phyloP scores from a whole-genome alignment of 2,888 invertebrate genomes.

The Euclidia mi region DNA sequence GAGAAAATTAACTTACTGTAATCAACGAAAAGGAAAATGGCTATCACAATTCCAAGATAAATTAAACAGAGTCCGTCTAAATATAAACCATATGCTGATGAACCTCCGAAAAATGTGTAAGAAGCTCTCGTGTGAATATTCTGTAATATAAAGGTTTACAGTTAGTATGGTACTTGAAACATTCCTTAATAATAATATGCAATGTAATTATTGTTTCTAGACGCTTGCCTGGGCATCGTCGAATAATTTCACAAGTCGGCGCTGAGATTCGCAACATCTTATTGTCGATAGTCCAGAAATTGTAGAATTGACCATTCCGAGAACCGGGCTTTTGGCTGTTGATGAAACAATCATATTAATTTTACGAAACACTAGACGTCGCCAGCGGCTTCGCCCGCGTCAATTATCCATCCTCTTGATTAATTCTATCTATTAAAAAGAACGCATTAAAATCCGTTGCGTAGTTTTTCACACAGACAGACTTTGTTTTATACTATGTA shows the following conservation, averaged over 20 bases:
- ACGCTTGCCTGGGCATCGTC: constrained; percentile 89
- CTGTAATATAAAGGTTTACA: constrained; percentile 69
- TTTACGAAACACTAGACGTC: too few relatives aligned
- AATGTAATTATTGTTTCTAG: too few relatives aligned
- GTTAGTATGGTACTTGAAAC: background rate
- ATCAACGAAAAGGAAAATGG: constrained; percentile 90
- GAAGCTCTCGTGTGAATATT: constrained; percentile 93
- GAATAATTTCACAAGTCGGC: constrained; percentile 90
- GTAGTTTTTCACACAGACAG: too few relatives aligned
- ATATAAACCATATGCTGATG: constrained; percentile 93
- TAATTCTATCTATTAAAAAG: too few relatives aligned
- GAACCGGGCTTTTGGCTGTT: constrained; percentile 94
- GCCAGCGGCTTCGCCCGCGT: too few relatives aligned
- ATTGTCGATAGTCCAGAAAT: constrained; percentile 94
- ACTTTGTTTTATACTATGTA: too few relatives aligned
- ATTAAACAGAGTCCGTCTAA: constrained; percentile 92
- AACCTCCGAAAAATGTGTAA: constrained; percentile 91
- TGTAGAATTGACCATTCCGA: constrained; percentile 94
- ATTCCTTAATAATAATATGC: constrained; percentile 1
- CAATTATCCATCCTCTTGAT: too few relatives aligned
- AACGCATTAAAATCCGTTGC: too few relatives aligned
- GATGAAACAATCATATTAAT: too few relatives aligned
- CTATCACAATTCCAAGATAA: constrained; percentile 92
- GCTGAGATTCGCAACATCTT: constrained; percentile 92
- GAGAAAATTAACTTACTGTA: constrained; percentile 82